These are phyloP conservation scores for Lasioglossum albipes DNA, from an alignment of 1,140 invertebrate species.

Conservation along the genomic window DNA sequence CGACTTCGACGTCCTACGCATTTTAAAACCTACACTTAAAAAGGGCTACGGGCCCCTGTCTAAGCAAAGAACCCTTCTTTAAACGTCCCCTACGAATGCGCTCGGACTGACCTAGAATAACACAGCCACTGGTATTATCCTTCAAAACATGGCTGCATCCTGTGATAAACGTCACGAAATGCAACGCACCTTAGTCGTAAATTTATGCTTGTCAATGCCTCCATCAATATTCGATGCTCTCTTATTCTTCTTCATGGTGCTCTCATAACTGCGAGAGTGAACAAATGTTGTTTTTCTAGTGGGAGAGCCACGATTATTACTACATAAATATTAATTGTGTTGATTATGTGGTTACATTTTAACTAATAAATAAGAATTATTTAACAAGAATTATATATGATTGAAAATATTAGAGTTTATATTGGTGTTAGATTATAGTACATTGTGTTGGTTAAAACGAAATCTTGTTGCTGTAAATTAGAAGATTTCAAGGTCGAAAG, in stretches of 20 bases:
- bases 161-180: slow-evolving; percentile 27
- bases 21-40: background rate
- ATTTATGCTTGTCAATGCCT: slow-evolving; percentile 47
- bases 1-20: background rate
- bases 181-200: slow-evolving; percentile 29
- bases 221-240: slow-evolving; percentile 1
- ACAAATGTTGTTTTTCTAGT: no score
- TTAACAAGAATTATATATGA: no score
- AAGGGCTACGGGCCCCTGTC: slow-evolving; percentile 2
- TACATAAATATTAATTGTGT: no score
- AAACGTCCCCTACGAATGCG: slow-evolving; percentile 8
- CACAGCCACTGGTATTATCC: slow-evolving; percentile 44
- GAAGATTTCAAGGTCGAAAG: no score
- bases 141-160: slow-evolving; percentile 21
- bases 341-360: no score
- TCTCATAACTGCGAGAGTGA: no score
- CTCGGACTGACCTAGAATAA: slow-evolving; percentile 19
- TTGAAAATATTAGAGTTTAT: no score
- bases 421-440: no score
- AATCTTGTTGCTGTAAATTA: no score
- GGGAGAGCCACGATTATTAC: no score
- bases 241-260: background rate
- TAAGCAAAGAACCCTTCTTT: slow-evolving; percentile 9
- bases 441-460: no score
- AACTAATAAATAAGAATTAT: no score